Conservation (phyloP, 2,113 vertebrate genomes). For the Tichodroma muraria region DNA sequence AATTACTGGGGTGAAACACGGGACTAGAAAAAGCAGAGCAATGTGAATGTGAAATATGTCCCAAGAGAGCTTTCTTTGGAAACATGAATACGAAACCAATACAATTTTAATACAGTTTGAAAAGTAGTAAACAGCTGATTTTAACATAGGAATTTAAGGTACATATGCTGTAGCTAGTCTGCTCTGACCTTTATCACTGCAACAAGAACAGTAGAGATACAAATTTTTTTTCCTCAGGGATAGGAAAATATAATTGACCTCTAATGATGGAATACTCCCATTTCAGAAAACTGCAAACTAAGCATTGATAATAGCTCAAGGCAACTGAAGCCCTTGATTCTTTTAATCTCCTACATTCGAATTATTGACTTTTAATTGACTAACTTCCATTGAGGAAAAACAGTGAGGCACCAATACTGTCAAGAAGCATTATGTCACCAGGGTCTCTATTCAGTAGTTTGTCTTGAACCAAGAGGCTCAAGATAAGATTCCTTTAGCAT, state of each 20-base stretch:
- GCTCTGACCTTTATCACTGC: neutral
- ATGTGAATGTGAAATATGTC: neutral
- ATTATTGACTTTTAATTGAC: neutral
- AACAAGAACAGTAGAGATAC: neutral
- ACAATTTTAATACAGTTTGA: neutral
- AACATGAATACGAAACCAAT: neutral
- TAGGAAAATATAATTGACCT: conserved; percentile 51
- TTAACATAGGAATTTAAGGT: neutral
- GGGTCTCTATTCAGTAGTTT: neutral
- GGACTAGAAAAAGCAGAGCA: neutral
- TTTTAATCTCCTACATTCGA: neutral
- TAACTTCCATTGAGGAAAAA: neutral
- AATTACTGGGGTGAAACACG: neutral
- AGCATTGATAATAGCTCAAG: conserved; percentile 54
- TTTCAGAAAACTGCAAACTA: conserved; percentile 37
- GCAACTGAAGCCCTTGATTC: conserved; percentile 23
- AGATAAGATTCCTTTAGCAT: neutral
- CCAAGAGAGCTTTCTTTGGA: neutral
- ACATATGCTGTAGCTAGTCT: neutral
- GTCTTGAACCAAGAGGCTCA: neutral
- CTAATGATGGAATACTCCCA: neutral
- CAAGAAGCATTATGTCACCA: neutral
- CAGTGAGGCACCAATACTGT: neutral
- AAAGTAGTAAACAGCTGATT: neutral
- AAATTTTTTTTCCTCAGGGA: neutral